Evolutionary conservation across 2,888 invertebrate genomes (phyloP), one percentile per base, ranked within the genome.

Genomic region (Drosophila dives): DNA sequence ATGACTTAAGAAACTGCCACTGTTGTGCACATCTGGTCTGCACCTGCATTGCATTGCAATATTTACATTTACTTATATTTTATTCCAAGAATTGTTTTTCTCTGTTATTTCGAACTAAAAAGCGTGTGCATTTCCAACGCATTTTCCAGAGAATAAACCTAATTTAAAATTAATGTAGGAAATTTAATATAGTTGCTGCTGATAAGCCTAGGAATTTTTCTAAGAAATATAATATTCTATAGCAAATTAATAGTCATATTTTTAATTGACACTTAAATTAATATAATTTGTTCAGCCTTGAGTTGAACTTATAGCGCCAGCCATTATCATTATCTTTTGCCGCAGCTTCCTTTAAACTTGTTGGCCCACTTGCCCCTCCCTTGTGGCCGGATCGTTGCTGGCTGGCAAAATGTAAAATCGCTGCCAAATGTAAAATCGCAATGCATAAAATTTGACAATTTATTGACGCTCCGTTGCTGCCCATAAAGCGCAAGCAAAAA

Each of bases 361-460:
- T 36, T 34, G 59, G 40, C 36, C 38, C 33, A 33, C 8, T 50
- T 45, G 42, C 48, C 32, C 45, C 36, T 42, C 32, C 45, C 36
- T 42, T 33, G 49, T 26, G 42, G 23, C 36, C 61, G 23, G 54
- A 23, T 26, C 12, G 2, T 48, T 11, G 26, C 49, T 23, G 65
- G 53, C 50, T 62, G 64, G 63, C 56, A 75, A 67, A 67, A 58
- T 74, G 65, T 23, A 34, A 70, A 65, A 53, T 49, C 33, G 17
- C 59, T 76, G 79, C 76, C 79, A 79, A 79, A 77, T 64, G 49
- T 49, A 54, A 74, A 81, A 75, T 71, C 61, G 77, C 51, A 64
- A 64, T 75, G 83, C 90, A 90, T 86, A 90, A 89, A 90, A 89
- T 90, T 90, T 90, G 87, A 88, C 90, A 90, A 90, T 90, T 91